Evolutionary conservation across 2,113 vertebrate genomes (phyloP).

Genomic region (Elaphurus davidianus): DNA sequence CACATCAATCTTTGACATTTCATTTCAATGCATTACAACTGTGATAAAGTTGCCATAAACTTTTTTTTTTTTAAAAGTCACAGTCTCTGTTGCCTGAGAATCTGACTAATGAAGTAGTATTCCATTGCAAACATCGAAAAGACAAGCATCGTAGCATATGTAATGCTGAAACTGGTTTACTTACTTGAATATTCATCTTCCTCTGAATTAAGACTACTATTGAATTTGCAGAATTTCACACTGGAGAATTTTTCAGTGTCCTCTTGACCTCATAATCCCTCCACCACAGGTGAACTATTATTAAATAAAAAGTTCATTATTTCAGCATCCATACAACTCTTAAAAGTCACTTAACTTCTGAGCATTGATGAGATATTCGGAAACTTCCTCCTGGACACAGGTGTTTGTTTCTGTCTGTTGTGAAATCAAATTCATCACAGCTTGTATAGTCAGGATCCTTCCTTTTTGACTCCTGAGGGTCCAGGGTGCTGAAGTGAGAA

Average conservation of each 20-base stretch:
- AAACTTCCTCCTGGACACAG: constrained; percentile 73
- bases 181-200: constrained; percentile 74
- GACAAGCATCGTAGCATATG: neutral
- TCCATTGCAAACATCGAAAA: neutral
- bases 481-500: constrained; percentile 47
- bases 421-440: constrained; percentile 70
- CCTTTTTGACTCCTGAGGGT: constrained; percentile 50
- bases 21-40: constrained; percentile 31
- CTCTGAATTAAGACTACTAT: constrained; percentile 27
- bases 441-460: constrained; percentile 50
- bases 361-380: constrained; percentile 70
- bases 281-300: constrained; percentile 64
- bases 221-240: constrained; percentile 41
- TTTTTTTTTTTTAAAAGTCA: neutral
- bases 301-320: constrained; percentile 62
- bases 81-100: neutral
- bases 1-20: constrained; percentile 60
- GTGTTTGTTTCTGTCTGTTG: constrained; percentile 71
- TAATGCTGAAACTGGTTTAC: constrained; percentile 60
- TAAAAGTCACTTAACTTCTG: constrained; percentile 45
- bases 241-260: constrained; percentile 54
- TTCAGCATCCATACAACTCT: constrained; percentile 57
- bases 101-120: neutral
- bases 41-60: constrained; percentile 32
- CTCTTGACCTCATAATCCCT: constrained; percentile 43